These are phyloP conservation scores for Burhinus bistriatus DNA, from an alignment of 2,113 vertebrate species.

Conservation along the genomic window DNA sequence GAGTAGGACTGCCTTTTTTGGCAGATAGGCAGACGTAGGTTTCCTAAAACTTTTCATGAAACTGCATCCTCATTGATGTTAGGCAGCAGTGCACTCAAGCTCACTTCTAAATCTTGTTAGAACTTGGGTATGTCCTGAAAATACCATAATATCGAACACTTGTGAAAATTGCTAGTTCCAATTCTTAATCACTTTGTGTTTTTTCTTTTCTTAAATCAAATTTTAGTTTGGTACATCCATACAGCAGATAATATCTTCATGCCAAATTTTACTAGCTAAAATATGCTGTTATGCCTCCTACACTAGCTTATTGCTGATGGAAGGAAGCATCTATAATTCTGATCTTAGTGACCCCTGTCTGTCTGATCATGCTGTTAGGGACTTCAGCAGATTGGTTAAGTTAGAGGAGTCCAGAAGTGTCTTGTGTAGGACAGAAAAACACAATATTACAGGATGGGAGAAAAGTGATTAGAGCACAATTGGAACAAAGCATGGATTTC, in stretches of 20 bases:
- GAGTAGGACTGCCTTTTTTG: not conserved
- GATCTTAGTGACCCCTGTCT: not conserved
- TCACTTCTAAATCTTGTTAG: not conserved
- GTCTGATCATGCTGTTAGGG: not conserved
- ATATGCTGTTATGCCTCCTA: not conserved
- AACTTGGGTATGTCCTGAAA: not conserved
- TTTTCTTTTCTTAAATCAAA: not conserved
- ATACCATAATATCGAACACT: not conserved
- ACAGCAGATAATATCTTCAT: not conserved
- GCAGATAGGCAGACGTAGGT: not conserved
- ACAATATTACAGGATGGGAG: not conserved
- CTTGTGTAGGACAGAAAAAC: not conserved
- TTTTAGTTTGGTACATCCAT: not conserved
- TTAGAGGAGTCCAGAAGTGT: not conserved
- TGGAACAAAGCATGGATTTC: not conserved
- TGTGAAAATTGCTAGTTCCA: not conserved
- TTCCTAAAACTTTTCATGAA: not conserved
- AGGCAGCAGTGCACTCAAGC: not conserved
- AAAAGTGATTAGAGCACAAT: not conserved
- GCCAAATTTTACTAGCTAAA: not conserved
- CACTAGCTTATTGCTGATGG: not conserved
- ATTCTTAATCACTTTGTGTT: not conserved
- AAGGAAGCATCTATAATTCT: not conserved
- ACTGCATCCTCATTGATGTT: not conserved
- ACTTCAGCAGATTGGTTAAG: not conserved